Percentiles rank a stretch among this genome's conserved stretches.
phyloP scores from a whole-genome alignment of 2,888 invertebrate species.

The Patella depressa region DNA sequence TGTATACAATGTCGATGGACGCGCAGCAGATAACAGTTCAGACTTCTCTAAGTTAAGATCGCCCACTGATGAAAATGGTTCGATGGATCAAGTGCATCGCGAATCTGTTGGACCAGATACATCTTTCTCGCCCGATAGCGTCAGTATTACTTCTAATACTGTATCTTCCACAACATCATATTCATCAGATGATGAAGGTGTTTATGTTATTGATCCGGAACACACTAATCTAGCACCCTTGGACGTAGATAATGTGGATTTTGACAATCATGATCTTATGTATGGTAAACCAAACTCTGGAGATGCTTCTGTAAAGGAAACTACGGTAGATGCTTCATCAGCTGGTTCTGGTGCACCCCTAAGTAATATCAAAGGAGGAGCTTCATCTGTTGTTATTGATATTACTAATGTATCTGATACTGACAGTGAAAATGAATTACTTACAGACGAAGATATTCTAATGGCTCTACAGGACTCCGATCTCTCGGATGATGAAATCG shows the following conservation, averaged over 20 bases:
- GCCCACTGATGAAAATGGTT: too few relatives aligned
- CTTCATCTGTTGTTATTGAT: too few relatives aligned
- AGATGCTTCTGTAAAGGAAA: too few relatives aligned
- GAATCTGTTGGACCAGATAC: constrained; percentile 19
- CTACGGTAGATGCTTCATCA: too few relatives aligned
- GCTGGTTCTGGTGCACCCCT: too few relatives aligned
- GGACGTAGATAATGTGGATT: too few relatives aligned
- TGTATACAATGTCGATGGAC: too few relatives aligned
- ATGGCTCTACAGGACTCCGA: not conserved
- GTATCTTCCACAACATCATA: not conserved
- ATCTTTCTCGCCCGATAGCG: constrained; percentile 15
- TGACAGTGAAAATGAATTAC: not conserved
- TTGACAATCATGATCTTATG: too few relatives aligned
- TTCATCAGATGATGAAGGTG: not conserved
- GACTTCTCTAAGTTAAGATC: too few relatives aligned
- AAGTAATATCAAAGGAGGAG: too few relatives aligned
- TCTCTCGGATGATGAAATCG: not conserved
- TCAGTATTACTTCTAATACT: constrained; percentile 1
- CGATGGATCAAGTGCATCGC: not conserved
- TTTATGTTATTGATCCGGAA: not conserved
- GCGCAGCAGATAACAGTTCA: too few relatives aligned
- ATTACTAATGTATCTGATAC: not conserved
- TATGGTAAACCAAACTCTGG: too few relatives aligned
- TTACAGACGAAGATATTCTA: not conserved
- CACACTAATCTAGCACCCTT: not conserved